Evolutionary conservation across 2,888 invertebrate genomes (phyloP), one percentile per base, ranked within the genome.

Genomic region (Drosophila nr. medialis): DNA sequence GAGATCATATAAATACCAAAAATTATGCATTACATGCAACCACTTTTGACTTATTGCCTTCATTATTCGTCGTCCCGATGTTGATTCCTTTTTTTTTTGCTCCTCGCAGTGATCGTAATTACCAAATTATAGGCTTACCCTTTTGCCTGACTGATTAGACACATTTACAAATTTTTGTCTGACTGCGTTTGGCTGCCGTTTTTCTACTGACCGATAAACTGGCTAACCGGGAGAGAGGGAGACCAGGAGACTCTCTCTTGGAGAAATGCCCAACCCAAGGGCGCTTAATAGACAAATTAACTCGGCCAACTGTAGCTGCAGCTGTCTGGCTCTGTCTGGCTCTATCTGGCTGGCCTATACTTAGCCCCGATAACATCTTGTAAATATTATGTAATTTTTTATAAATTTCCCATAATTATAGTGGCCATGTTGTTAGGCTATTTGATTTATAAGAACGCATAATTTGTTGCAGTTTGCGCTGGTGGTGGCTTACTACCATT

Each of bases 41-140:
- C 85, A 66, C 74, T 81, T 75, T 83, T 86, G 86, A 89, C 83
- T 86, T 90, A 90, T 86, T 85, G 71, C 89, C 79, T 75, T 76
- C 64, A 75, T 71, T 85, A 69, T 62, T 64, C 56, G 68, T 64
- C 67, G 51, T 48, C 62, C 49, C 38, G 15, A 49, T 38, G 64
- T 49, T 50, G 32, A 42, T 50, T 51, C 58, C 34, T 53, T 30
- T 61, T 61, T 21, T 55, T 50, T 70, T 73, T 56, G 77, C 60
- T 77, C 49, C 18, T 79, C 58, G 59, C 40, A 53, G 36, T 64
- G 48, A 63, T 62, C 55, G 75, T 91, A 91, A 91, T 91, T 91
- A 92, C 81, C 71, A 90, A 91, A 91, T 92, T 91, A 91, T 85
- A 91, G 91, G 86, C 86, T 89, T 90, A 91, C 86, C 90, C 85